phyloP scores from a whole-genome alignment of 2,113 vertebrate species.

The Noctilio leporinus region DNA sequence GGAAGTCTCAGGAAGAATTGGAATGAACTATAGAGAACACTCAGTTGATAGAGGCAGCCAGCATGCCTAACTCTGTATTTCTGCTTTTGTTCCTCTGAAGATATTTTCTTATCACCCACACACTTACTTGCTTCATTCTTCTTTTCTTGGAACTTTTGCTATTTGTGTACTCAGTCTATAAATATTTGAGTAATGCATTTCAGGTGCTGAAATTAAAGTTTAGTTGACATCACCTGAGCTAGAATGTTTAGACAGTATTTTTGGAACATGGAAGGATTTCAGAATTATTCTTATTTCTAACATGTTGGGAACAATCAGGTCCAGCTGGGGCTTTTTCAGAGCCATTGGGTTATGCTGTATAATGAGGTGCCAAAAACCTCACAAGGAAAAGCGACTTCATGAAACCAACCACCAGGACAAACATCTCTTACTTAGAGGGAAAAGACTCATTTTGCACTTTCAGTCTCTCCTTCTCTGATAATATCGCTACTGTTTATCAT shows the following conservation, averaged over 20 bases:
- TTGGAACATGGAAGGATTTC: background rate
- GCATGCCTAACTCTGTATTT: background rate
- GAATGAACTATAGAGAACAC: conserved; percentile 1
- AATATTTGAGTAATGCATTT: background rate
- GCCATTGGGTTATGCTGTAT: background rate
- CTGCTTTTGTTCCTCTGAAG: conserved; percentile 16
- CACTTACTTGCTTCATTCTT: background rate
- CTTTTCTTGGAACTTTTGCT: background rate
- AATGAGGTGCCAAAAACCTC: conserved; percentile 11
- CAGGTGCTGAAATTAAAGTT: background rate
- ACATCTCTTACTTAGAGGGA: background rate
- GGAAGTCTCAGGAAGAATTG: background rate
- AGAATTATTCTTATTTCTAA: conserved; percentile 4
- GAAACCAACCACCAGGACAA: background rate
- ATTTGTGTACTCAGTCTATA: background rate
- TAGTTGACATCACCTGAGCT: background rate
- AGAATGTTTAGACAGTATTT: background rate
- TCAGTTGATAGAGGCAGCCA: background rate
- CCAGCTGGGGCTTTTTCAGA: background rate
- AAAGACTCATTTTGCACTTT: background rate
- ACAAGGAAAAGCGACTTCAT: background rate
- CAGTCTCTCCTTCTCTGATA: background rate
- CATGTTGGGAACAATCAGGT: background rate
- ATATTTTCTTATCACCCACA: background rate
- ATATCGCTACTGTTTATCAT: background rate